Evolutionary conservation across 2,888 invertebrate species (phyloP).

Genomic region (Electrophaes corylata): DNA sequence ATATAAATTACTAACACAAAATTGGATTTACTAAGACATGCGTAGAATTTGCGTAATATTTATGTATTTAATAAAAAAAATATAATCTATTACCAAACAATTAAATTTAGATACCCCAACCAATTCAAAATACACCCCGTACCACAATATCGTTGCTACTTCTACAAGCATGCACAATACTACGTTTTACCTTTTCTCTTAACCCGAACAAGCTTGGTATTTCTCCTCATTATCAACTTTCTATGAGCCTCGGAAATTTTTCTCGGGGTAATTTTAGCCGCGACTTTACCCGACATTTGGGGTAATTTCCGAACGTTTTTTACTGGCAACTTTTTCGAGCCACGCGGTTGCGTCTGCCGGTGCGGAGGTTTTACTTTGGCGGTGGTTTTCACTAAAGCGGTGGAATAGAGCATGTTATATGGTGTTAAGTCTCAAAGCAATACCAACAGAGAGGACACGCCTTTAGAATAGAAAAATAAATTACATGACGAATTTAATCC

Average conservation of each 20-base stretch:
- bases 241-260: constrained; percentile 58
- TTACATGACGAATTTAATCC: too few relatives aligned
- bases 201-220: constrained; percentile 57
- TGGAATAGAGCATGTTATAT: constrained; percentile 35
- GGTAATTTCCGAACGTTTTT: constrained; percentile 50
- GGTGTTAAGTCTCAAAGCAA: constrained; percentile 17
- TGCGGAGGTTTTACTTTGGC: constrained; percentile 37
- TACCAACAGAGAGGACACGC: neutral
- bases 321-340: constrained; percentile 41
- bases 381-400: constrained; percentile 44
- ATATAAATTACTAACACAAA: too few relatives aligned
- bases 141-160: constrained; percentile 2
- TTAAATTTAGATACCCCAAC: neutral
- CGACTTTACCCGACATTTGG: constrained; percentile 51
- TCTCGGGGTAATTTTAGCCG: constrained; percentile 41
- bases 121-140: neutral
- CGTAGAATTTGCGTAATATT: neutral
- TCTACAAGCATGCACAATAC: constrained; percentile 40
- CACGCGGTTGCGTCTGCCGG: constrained; percentile 25
- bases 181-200: constrained; percentile 69
- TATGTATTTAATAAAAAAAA: too few relatives aligned
- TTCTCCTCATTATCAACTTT: constrained; percentile 64
- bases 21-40: neutral
- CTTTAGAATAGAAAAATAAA: too few relatives aligned
- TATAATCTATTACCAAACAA: neutral